Base-by-base conservation (phyloP, 2,888 invertebrate species). In the Meandrusa payeni region DNA sequence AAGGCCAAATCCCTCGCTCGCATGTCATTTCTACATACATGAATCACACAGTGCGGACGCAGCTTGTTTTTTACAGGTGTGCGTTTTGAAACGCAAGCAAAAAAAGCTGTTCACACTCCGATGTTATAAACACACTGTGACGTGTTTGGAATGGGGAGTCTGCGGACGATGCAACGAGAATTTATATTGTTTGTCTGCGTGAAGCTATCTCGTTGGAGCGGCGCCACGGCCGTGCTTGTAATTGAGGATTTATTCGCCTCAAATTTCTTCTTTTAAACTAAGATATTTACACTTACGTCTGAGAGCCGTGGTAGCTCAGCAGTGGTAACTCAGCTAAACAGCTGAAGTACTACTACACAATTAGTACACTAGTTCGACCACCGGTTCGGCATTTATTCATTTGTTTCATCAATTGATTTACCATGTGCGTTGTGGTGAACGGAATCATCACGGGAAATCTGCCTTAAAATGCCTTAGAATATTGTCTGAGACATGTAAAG, bases 91-190 rank as follows among this genome's bases (percentile, higher is more conserved):
- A 26, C 12, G 36, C 24, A 37, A 31, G 31, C 24, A 43, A 43
- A 43, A 39, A 37, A 43, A n/a, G 31, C 24, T 12, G 31, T 42
- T 42, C 36, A 6, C 42, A 37, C 31, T 29, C 42, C 27, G 37
- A 36, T 42, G 42, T 42, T 42, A 42, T 42, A 42, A 42, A 42
- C 42, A 76, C 56, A 52, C 54, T 57, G 55, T 55, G 66, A 65
- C 69, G 63, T 68, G 66, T 72, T 71, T 69, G 64, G 55, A 59
- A 61, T 62, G 61, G 61, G 56, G 36, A 24, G 13, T 13, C 41
- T 28, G 41, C 17, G 17, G 15, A 40, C 31, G 37, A 29, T 36
- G 42, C 29, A 19, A 9, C 7, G 42, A 24, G 37, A 37, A 42
- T 42, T 42, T 42, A 42, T 42, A 42, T 42, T 37, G 42, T 42